Base-by-base conservation (phyloP, 2,797 vertebrate species). In the Liparis tanakae region DNA sequence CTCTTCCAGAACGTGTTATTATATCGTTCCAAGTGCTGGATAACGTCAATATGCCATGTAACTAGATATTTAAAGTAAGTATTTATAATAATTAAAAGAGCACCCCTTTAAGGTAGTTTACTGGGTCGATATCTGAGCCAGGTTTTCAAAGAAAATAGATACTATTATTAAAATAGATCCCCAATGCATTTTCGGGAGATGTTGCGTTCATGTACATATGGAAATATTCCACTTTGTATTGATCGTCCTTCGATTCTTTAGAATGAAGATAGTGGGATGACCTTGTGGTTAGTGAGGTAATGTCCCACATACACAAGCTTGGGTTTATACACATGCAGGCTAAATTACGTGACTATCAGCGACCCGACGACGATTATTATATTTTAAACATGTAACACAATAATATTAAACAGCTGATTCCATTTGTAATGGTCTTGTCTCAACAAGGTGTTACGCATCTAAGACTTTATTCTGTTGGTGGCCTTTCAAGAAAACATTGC, bases 161-260 rank as follows among this genome's bases (percentile, higher is more conserved):
- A 8, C 4, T 1, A 61, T 18, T 2, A 22, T 46, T n/a, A 51
- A 17, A 48, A 67, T 3, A 20, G 0, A 50, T 36, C 9, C 39
- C 14, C 33, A 22, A 22, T 34, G 15, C 18, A 6, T 14, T 1
- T n/a, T 0, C 18, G 22, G 13, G 22, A 41, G 8, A 70, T 58
- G 80, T 10, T 72, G 80, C 67, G 6, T 85, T 83, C 54, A 79
- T 0, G 33, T 34, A 1, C 51, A 54, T 48, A 67, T 50, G 33
- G 25, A 64, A 66, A 59, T 72, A 54, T 54, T 48, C 4, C 0
- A n/a, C 3, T 15, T n/a, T 30, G 30, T 33, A 9, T 67, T 0
- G 37, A n/a, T 46, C 22, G 1, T 48, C 17, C 4, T 46, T 63
- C 6, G 53, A 1, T 10, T 56, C 15, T 15, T 25, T 14, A 53